These are phyloP conservation scores for Drosophila chauvacae DNA, from an alignment of 1,140 invertebrate species.

Conservation along the genomic window DNA sequence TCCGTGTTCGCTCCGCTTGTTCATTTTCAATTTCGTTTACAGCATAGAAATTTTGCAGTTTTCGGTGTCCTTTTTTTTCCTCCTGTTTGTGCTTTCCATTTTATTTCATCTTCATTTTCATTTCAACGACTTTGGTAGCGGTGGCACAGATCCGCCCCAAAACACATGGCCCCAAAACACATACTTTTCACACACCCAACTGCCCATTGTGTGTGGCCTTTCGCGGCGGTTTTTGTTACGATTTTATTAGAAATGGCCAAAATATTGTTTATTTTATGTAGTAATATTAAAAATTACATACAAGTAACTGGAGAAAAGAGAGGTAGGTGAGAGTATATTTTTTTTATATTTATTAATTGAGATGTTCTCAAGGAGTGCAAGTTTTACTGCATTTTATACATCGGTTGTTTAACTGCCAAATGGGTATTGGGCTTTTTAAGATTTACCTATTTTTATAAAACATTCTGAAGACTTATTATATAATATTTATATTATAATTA, in stretches of 20 bases:
- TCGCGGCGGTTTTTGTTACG: conserved; percentile 15
- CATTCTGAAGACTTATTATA: no score
- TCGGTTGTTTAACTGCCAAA: not conserved
- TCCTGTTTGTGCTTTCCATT: conserved; percentile 53
- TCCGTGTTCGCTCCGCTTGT: conserved; percentile 59
- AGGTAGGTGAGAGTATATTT: not conserved
- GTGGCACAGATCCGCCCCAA: conserved; percentile 6
- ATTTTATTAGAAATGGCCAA: not conserved
- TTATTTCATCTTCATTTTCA: conserved; percentile 72
- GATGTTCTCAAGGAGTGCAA: not conserved
- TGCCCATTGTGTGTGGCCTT: conserved; percentile 14
- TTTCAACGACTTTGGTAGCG: conserved; percentile 41
- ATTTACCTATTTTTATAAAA: no score
- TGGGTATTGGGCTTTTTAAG: no score
- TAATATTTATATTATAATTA: no score
- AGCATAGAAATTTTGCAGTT: conserved; percentile 50
- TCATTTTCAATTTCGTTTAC: conserved; percentile 70
- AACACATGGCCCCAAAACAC: not conserved
- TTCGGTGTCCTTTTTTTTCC: conserved; percentile 22
- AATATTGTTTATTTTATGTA: not conserved
- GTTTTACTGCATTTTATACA: no score
- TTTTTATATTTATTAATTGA: not conserved
- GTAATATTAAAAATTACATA: not conserved
- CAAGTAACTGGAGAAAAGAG: accelerated
- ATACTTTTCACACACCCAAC: not conserved